Evolutionary conservation across 2,888 invertebrate species (phyloP).

Genomic region (Anthoptus insignis): DNA sequence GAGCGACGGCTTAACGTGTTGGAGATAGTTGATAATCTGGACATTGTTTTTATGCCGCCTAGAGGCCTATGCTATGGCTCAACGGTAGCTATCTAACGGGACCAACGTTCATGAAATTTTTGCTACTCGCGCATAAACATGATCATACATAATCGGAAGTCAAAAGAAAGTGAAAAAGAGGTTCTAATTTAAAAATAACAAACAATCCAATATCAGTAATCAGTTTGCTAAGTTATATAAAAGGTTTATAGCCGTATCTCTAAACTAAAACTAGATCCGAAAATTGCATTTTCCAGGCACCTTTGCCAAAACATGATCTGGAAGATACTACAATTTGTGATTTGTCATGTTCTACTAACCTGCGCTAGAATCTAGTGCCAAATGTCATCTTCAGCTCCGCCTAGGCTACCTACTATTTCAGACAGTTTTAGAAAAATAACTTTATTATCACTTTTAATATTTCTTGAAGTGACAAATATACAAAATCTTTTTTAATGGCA

Average conservation of each 20-base stretch:
- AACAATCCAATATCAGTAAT: neutral
- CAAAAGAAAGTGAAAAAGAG: too few species aligned
- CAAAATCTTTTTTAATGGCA: too few species aligned
- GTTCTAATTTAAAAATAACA: too few species aligned
- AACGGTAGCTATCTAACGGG: too few species aligned
- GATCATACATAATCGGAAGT: too few species aligned
- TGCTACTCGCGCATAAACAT: too few species aligned
- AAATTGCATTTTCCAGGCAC: conserved; percentile 3
- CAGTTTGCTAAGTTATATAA: neutral
- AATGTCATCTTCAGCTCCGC: neutral
- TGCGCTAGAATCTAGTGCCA: conserved; percentile 19
- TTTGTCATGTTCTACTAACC: conserved; percentile 29
- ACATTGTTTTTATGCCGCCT: too few species aligned
- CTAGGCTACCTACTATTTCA: neutral
- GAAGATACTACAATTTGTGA: conserved; percentile 30
- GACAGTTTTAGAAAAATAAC: conserved; percentile 1
- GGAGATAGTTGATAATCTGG: too few species aligned
- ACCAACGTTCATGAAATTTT: too few species aligned
- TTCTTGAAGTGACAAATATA: too few species aligned
- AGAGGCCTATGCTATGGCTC: too few species aligned
- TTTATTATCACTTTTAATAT: neutral
- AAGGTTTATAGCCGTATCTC: conserved; percentile 1
- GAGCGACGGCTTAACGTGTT: too few species aligned
- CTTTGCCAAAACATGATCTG: conserved; percentile 28
- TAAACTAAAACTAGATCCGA: conserved; percentile 21